Evolutionary conservation across 2,113 vertebrate genomes (phyloP).

Genomic region (Syngnathus typhle): DNA sequence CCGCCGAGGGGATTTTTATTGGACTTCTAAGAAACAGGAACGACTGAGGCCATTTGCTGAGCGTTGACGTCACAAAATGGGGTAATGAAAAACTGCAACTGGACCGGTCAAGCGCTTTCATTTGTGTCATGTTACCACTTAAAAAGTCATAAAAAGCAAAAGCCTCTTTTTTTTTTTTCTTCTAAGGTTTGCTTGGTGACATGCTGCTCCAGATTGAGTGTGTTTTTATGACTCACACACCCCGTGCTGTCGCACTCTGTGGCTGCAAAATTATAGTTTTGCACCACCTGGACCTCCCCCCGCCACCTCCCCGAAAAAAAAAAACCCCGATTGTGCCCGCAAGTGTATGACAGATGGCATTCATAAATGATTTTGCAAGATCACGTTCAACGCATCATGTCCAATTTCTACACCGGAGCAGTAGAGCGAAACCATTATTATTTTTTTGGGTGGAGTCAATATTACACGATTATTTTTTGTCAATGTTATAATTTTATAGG

Average conservation of each 20-base stretch:
- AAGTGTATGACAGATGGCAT: conserved; percentile 55
- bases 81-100: background rate
- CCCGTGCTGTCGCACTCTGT: conserved; percentile 46
- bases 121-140: conserved; percentile 1
- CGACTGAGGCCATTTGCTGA: background rate
- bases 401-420: conserved; percentile 29
- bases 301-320: background rate
- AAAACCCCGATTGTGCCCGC: conserved; percentile 23
- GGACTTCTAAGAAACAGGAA: background rate
- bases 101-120: conserved; percentile 1
- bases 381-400: conserved; percentile 51
- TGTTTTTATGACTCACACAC: conserved; percentile 50
- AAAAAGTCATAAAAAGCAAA: background rate
- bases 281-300: conserved; percentile 54
- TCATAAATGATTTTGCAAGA: conserved; percentile 52
- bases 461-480: too few relatives aligned
- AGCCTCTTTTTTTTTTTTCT: background rate
- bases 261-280: conserved; percentile 53
- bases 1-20: background rate
- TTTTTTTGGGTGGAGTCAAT: too few relatives aligned
- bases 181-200: background rate
- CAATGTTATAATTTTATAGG: too few relatives aligned
- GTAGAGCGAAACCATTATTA: background rate
- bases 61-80: background rate
- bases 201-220: conserved; percentile 12